Evolutionary conservation across 2,113 vertebrate genomes (phyloP), one percentile per base, ranked within the genome.

Genomic region (Apodemus sylvaticus): DNA sequence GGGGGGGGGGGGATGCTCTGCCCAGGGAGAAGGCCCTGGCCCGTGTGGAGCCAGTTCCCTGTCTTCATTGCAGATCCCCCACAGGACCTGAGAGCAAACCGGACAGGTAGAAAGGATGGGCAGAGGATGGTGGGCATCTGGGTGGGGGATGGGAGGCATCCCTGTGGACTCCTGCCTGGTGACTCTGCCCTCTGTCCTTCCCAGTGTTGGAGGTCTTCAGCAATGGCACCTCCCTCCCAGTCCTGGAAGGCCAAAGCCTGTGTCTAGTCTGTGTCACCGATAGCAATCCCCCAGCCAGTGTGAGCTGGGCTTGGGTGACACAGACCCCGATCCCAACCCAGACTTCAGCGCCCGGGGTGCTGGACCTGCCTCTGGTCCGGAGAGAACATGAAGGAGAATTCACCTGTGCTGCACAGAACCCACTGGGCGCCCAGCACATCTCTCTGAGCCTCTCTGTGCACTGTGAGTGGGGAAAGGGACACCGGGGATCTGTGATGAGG

Each of bases 201-300:
- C 19, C 39, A 97, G 97, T 73, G 36, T 51, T 71, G 68, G 90
- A 95, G 73, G 83, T 78, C 64, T 26, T 90, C 0, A 2, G 78
- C 39, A 94, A 89, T 0, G 51, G 77, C 36, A 20, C 55, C 0
- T 78, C 92, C 39, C 34, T 98, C 36, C n/a, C 9, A 0, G 89
- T 97, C 82, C 92, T 97, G 71, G 95, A 98, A 85, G 97, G 98
- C 29, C 95, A 96, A 45, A 87, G 88, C 82, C 91, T 98, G 74
- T 85, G 45, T 34, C 96, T 98, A 48, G 62, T 93, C 91, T 98
- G 97, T 42, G 31, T 45, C 3, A 2, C 96, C 62, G 36, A 74
- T 31, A 96, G 97, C 93, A 81, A 76, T 17, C 98, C 98, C 31
- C 89, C 95, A 0, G 97, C 98, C 62, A 26, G 0, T 24, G 51